Evolutionary conservation across 2,797 vertebrate species (phyloP).

Genomic region (Choloepus didactylus): DNA sequence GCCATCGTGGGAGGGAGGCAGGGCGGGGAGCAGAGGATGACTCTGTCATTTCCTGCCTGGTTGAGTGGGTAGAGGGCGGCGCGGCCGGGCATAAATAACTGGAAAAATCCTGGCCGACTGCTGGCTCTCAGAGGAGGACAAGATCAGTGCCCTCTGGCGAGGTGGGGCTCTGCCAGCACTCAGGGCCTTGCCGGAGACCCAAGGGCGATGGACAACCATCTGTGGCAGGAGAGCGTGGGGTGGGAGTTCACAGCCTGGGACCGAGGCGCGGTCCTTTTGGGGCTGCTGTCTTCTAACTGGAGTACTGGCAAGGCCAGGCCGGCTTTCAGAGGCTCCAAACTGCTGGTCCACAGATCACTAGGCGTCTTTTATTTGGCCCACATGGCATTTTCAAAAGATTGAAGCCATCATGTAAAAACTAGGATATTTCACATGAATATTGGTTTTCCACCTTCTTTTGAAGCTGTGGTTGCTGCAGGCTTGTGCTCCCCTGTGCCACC

Average conservation of each 20-base stretch:
- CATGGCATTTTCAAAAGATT: neutral
- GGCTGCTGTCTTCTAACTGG: neutral
- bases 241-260: neutral
- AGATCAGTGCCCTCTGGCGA: neutral
- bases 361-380: neutral
- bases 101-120: neutral
- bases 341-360: neutral
- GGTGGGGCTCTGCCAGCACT: neutral
- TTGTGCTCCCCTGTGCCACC: fast-evolving
- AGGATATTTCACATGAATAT: neutral
- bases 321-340: neutral
- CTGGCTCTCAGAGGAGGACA: neutral
- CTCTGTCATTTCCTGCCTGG: neutral
- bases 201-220: fast-evolving
- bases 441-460: neutral
- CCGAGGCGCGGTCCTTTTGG: neutral
- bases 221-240: neutral
- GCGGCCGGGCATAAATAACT: neutral
- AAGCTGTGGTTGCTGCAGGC: neutral
- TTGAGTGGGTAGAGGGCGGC: neutral
- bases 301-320: neutral
- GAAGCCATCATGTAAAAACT: neutral
- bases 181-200: neutral
- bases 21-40: neutral
- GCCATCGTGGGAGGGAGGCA: neutral